Base-by-base conservation (phyloP, 2,888 invertebrate species). In the Fragum fragum region DNA sequence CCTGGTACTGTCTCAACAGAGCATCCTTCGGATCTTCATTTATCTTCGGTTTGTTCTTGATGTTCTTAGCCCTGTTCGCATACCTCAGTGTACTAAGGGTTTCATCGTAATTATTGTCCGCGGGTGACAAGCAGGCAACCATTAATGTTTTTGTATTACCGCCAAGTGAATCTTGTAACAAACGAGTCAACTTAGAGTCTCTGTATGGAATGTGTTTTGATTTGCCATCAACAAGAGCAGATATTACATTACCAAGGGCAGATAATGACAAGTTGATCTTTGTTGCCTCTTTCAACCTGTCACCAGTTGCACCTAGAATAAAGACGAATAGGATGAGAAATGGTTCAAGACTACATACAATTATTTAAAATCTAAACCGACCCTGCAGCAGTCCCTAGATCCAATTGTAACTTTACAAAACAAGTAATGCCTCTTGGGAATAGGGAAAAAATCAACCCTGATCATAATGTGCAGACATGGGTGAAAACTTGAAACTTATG, bases 1-100 rank as follows among this genome's bases (percentile, higher is more conserved):
- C 96, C 93, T 98, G 97, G 92, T 97, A 98, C 92, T 98, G 96
- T 14, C 97, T 94, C 14, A 98, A 94, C 91, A 98, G 96, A 0
- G 98, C 97, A 92, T 98, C 98, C 94, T 98, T 98, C 0, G 98
- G 98, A 93, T 98, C 98, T 94, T 98, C 97, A 94, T 98, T 98
- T 28, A 98, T 96, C 92, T 96, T 96, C 0, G 97, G 98, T 85
- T 95, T 95, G 93, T 98, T 98, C 91, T 97, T 96, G 84, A 98
- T 98, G 92, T 97, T 97, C 94, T 98, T 97, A 7, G 98, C 98
- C 23, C 89, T 77, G 89, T 97, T 97, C 0, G 98, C 98, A 94
- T 98, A 98, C 63, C 97, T 95, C 23, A 98, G 94, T 0, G 98
- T 98, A 79, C 94, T 97, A 21, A 98, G 94, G 0, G 97, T 97